phyloP scores from a whole-genome alignment of 1,140 invertebrate genomes.

The Heliconius hewitsoni region DNA sequence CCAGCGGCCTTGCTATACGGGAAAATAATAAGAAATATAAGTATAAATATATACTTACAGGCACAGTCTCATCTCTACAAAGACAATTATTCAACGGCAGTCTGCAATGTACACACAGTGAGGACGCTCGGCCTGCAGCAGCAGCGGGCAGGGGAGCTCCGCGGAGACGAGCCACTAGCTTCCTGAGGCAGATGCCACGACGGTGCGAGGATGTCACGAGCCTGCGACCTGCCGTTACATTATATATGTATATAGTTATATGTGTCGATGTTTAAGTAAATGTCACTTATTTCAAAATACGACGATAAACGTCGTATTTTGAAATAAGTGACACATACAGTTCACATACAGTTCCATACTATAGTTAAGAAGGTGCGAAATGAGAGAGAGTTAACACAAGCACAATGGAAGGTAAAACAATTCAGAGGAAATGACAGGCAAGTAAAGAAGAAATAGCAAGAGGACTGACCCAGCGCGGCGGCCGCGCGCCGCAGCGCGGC shows the following conservation, averaged over 20 bases:
- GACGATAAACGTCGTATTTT: no score
- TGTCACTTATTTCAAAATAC: no score
- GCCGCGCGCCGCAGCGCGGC: constrained; percentile 86
- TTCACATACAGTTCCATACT: no score
- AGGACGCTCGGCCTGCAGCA: background rate
- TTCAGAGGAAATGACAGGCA: no score
- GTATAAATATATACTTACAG: background rate
- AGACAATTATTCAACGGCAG: constrained; percentile 44
- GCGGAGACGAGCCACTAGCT: constrained; percentile 58
- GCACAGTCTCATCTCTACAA: constrained; percentile 43
- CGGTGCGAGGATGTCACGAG: constrained; percentile 52
- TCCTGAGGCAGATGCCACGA: constrained; percentile 62
- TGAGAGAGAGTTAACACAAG: no score
- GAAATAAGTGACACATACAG: no score
- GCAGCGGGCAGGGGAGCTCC: constrained; percentile 18
- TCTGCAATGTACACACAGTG: constrained; percentile 41
- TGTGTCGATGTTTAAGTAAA: no score
- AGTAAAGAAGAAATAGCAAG: no score
- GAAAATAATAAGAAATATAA: no score
- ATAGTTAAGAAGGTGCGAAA: no score
- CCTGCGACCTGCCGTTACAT: constrained; percentile 49
- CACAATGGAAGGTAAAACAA: no score
- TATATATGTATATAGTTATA: background rate
- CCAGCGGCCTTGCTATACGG: no score
- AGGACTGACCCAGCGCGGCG: constrained; percentile 81